Evolutionary conservation across 2,888 invertebrate species (phyloP), one percentile per base, ranked within the genome.

Genomic region (Conchocele bisecta): DNA sequence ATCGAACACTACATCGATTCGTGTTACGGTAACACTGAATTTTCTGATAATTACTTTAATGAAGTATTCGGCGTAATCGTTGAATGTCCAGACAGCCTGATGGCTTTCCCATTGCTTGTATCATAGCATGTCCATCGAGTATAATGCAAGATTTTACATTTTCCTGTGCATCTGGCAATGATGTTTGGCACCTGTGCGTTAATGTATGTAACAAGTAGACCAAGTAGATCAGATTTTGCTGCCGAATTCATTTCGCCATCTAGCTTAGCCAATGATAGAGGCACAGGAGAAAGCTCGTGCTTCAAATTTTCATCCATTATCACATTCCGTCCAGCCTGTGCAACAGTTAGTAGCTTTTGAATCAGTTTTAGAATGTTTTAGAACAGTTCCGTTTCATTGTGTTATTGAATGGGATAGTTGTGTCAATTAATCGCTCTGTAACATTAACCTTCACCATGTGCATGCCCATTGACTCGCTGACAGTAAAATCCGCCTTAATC

Each of bases 1-100:
- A 37, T 71, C 72, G 39, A 72, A 72, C 20, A 56, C 56, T 6
- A 71, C 69, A 37, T 63, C 72, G 7, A 72, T 42, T 53, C 68
- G 41, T 17, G 3, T 2, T 37, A 51, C 50, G 33, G 26, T 24
- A 6, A 20, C 24, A 39, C 31, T n/a, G 44, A 70, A 70, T 37
- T 63, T 41, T 17, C 24, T 42, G 13, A 53, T 13, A 3, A 70
- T 46, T 26, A 35, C 28, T 17, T 67, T 17, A 11, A 37, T 13
- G 28, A 71, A 73, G 1, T 42, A 24, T n/a, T 64, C 48, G 13
- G 31, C 69, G 57, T 71, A 56, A 26, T 71, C 63, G 20, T 44
- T 53, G 57, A 73, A 73, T 13, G 56, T 71, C 22, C n/a, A 56
- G 17, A 39, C 51, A 57, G 29, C 35, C 44, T 17, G 31, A 6